Percentiles rank a stretch among this genome's conserved stretches.
phyloP scores from a whole-genome alignment of 1,140 invertebrate genomes.

The Hormaphis cornu region DNA sequence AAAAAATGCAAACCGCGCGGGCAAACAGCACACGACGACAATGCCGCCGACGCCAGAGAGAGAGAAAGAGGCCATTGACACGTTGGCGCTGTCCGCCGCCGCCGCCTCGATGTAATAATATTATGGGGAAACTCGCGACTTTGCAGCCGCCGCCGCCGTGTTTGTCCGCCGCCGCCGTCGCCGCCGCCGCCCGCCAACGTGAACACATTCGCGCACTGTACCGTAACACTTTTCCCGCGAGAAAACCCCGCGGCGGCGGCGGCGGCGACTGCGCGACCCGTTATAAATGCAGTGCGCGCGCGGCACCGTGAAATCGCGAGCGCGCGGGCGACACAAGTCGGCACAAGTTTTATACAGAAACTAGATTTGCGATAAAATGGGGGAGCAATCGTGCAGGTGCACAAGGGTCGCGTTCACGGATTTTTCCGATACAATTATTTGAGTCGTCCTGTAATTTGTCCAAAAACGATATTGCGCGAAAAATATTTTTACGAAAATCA shows the following conservation, averaged over 20 bases:
- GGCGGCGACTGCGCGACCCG: background rate
- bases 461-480: too few relatives aligned
- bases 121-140: constrained; percentile 23
- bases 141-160: background rate
- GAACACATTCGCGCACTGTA: background rate
- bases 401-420: too few relatives aligned
- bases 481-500: too few relatives aligned
- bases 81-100: background rate
- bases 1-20: too few relatives aligned
- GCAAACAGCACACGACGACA: background rate
- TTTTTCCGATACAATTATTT: too few relatives aligned
- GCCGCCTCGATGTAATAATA: too few relatives aligned
- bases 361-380: too few relatives aligned
- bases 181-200: background rate
- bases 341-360: too few relatives aligned
- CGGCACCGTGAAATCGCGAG: background rate
- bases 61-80: constrained; percentile 26
- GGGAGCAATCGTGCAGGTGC: too few relatives aligned
- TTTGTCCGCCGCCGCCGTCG: background rate
- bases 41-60: background rate
- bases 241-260: constrained; percentile 13
- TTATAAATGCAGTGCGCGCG: too few relatives aligned
- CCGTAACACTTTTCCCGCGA: constrained; percentile 19
- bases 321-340: too few relatives aligned
- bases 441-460: too few relatives aligned